phyloP scores from a whole-genome alignment of 2,888 invertebrate genomes.

The Dysmachus trigonus region DNA sequence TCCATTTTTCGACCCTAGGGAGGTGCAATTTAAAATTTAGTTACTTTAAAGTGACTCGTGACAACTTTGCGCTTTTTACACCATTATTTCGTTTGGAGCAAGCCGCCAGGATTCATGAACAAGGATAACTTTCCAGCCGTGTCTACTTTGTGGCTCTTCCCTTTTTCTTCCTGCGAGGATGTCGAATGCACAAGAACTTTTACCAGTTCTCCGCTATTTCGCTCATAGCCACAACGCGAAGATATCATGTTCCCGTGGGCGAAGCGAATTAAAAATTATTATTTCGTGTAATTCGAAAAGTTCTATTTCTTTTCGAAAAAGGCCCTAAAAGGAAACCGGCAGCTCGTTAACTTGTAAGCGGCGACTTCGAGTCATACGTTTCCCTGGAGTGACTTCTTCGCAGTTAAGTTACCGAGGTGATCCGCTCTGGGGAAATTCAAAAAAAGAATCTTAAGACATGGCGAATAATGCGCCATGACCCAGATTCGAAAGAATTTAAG shows the following conservation, averaged over 20 bases:
- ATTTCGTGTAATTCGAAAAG: conserved; percentile 17
- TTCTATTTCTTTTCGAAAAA: background rate
- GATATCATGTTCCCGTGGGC: background rate
- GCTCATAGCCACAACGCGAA: background rate
- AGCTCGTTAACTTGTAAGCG: background rate
- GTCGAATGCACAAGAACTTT: background rate
- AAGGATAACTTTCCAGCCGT: background rate
- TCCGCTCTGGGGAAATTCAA: background rate
- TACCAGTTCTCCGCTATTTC: background rate
- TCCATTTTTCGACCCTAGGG: background rate
- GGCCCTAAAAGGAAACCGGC: background rate
- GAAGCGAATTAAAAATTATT: background rate
- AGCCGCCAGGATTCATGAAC: background rate
- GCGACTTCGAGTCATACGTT: background rate
- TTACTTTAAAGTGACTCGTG: background rate
- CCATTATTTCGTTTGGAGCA: background rate
- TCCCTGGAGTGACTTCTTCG: background rate
- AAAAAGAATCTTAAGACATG: background rate
- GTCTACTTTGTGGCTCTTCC: background rate
- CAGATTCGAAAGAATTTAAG: background rate
- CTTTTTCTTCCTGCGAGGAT: background rate
- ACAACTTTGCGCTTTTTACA: background rate
- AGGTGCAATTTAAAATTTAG: background rate
- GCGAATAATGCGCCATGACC: background rate
- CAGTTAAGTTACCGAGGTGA: background rate